Evolutionary conservation across 2,113 vertebrate genomes (phyloP).

Genomic region (Progne subis): DNA sequence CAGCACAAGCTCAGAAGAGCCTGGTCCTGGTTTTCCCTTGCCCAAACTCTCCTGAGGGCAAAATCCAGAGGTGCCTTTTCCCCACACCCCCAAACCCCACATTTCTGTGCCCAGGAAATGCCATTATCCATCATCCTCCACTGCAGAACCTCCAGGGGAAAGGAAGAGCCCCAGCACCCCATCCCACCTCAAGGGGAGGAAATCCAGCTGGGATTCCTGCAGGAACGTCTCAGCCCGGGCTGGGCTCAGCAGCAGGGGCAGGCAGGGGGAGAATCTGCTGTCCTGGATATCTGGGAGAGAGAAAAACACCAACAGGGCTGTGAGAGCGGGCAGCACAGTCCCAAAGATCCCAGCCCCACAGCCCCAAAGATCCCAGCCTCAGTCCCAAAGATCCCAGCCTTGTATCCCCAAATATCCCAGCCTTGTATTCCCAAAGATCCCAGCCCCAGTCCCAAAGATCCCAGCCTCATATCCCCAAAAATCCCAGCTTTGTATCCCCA

Average conservation of each 20-base stretch:
- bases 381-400: not conserved
- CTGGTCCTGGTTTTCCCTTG: not conserved
- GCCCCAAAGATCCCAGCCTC: not conserved
- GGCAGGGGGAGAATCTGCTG: not conserved
- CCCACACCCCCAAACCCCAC: not conserved
- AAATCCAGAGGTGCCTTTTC: not conserved
- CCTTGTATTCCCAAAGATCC: no score
- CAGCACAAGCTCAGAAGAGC: not conserved
- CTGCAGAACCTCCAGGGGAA: not conserved
- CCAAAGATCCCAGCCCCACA: fast-evolving
- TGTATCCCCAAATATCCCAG: not conserved
- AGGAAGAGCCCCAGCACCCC: not conserved
- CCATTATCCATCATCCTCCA: fast-evolving
- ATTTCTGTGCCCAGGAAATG: not conserved
- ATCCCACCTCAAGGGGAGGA: not conserved
- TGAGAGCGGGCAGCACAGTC: not conserved
- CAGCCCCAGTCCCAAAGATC: no score
- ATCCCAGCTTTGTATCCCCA: no score
- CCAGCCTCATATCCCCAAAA: no score
- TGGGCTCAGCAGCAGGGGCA: not conserved
- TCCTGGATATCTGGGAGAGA: not conserved
- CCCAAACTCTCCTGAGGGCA: not conserved
- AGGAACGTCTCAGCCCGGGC: not conserved
- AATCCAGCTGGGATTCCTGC: not conserved
- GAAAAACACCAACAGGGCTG: not conserved